Conservation (phyloP, 2,888 invertebrate genomes). For the Zonitis immaculata region DNA sequence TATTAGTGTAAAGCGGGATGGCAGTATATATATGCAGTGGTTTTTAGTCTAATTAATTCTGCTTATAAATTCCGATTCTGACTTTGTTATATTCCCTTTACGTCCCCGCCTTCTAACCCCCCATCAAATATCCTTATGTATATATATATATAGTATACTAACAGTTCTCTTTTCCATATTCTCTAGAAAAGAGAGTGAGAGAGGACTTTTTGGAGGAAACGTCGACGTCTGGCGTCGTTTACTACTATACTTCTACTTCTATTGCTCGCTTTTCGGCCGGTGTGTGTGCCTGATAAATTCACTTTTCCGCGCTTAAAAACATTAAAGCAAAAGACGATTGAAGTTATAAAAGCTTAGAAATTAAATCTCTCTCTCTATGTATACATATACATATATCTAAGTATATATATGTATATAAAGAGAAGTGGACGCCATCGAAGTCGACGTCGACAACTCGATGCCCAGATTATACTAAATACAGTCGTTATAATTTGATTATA, state of each 20-base stretch:
- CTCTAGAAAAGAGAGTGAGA: neutral
- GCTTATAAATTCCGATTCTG: conserved; percentile 54
- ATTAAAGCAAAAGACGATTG: conserved; percentile 49
- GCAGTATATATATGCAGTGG: conserved; percentile 50
- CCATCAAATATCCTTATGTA: too few relatives aligned
- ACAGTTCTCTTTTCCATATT: too few relatives aligned
- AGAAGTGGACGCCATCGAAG: conserved; percentile 27
- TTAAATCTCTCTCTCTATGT: conserved; percentile 38
- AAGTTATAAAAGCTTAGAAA: conserved; percentile 50
- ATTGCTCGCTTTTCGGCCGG: conserved; percentile 49
- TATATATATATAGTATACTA: too few relatives aligned
- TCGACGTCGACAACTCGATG: conserved; percentile 23
- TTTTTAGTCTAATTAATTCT: conserved; percentile 55
- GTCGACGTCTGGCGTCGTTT: conserved; percentile 10
- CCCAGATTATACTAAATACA: conserved; percentile 46
- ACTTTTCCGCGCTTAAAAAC: conserved; percentile 49
- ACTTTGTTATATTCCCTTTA: conserved; percentile 27
- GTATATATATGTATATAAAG: too few relatives aligned
- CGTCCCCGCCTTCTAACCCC: conserved; percentile 26
- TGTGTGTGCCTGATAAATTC: conserved; percentile 50
- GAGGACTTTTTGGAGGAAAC: neutral
- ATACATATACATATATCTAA: neutral
- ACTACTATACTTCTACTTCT: conserved; percentile 37
- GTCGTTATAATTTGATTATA: conserved; percentile 49
- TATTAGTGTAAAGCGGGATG: conserved; percentile 42